phyloP scores from a whole-genome alignment of 1,140 invertebrate genomes.

The Olivierus martensii region DNA sequence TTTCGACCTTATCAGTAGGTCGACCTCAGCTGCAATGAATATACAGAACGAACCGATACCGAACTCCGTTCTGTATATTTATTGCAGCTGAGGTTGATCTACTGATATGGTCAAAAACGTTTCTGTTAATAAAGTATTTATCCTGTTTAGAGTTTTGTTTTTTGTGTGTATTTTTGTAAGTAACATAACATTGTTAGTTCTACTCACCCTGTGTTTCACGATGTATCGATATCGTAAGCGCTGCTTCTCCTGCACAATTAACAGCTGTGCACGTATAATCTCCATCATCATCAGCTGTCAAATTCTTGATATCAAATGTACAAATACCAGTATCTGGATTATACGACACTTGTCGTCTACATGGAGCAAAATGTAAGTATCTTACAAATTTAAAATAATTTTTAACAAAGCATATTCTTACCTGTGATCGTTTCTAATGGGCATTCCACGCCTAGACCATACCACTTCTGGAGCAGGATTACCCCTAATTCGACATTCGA shows the following conservation, averaged over 20 bases:
- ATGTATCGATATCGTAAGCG: constrained; percentile 87
- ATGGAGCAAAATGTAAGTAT: background rate
- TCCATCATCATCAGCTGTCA: constrained; percentile 85
- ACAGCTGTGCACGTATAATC: constrained; percentile 88
- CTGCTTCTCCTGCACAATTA: constrained; percentile 85
- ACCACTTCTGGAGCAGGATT: constrained; percentile 85
- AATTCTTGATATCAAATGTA: constrained; percentile 71
- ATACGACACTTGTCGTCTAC: constrained; percentile 71
- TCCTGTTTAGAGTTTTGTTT: too few relatives aligned
- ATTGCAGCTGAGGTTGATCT: too few relatives aligned
- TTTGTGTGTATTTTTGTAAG: too few relatives aligned
- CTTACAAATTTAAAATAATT: background rate
- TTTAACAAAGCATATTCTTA: constrained; percentile 13
- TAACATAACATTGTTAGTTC: too few relatives aligned
- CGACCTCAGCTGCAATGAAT: too few relatives aligned
- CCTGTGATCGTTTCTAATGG: constrained; percentile 41
- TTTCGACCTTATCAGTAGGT: too few relatives aligned
- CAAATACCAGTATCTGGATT: constrained; percentile 74
- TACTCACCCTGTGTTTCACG: constrained; percentile 44
- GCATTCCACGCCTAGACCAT: constrained; percentile 81
- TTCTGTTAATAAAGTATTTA: too few relatives aligned
- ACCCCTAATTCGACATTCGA: constrained; percentile 79
- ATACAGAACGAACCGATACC: too few relatives aligned
- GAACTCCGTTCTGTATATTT: too few relatives aligned
- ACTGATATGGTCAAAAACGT: too few relatives aligned